Conservation (phyloP, 2,797 vertebrate genomes). For the Momotus momota region DNA sequence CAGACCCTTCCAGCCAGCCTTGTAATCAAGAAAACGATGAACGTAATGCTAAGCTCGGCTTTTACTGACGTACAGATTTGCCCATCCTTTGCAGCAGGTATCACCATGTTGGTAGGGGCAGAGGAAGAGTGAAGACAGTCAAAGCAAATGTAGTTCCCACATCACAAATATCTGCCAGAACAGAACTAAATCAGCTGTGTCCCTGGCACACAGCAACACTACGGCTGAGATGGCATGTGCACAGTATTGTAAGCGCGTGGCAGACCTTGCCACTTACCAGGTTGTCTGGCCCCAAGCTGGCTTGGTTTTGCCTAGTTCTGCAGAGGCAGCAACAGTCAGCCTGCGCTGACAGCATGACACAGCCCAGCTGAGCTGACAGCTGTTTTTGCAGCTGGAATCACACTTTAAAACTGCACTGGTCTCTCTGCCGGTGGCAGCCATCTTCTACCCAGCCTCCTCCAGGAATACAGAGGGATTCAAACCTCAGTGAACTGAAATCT, state of each 20-base stretch:
- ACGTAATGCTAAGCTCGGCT: neutral
- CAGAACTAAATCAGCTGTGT: neutral
- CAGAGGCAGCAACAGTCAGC: neutral
- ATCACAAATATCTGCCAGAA: neutral
- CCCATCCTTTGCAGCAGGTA: neutral
- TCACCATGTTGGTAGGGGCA: fast-evolving
- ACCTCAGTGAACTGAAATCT: neutral
- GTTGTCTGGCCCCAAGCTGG: neutral
- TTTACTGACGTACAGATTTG: neutral
- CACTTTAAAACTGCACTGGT: fast-evolving
- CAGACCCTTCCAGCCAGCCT: neutral
- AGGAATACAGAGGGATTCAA: neutral
- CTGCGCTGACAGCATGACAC: neutral
- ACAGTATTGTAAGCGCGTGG: fast-evolving
- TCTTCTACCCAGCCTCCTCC: neutral
- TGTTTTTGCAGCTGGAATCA: neutral
- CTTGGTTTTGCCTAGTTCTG: neutral
- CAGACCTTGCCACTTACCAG: neutral
- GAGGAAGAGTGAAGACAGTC: neutral
- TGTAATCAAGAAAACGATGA: neutral
- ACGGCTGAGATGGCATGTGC: neutral
- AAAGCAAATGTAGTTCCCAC: neutral
- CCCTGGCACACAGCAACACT: neutral
- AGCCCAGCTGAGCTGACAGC: neutral
- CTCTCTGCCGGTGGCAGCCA: neutral